Evolutionary conservation across 2,797 vertebrate genomes (phyloP).

Genomic region (Streptopelia turtur): DNA sequence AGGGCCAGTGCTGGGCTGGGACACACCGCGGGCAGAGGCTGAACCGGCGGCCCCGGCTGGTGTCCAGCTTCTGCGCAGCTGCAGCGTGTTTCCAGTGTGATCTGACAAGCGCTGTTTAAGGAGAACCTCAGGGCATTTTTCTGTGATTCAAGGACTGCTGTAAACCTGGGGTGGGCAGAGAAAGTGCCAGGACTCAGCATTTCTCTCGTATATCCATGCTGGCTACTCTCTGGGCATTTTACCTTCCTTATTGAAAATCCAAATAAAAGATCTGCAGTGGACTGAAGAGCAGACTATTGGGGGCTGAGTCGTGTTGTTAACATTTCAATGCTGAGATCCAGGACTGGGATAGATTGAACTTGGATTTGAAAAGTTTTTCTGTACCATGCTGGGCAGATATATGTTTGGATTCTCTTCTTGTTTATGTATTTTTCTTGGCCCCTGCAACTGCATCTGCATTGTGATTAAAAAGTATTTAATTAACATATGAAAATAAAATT

Average conservation of each 20-base stretch:
- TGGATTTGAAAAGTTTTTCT: slow-evolving; percentile 38
- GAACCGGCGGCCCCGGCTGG: too few relatives aligned
- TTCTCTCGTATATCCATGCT: not conserved
- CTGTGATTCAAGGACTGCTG: not conserved
- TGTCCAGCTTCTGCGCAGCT: not conserved
- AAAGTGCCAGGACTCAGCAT: not conserved
- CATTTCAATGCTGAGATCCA: not conserved
- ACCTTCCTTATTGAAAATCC: not conserved
- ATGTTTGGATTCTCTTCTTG: slow-evolving; percentile 67
- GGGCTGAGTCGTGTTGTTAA: not conserved
- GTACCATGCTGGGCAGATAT: slow-evolving; percentile 54
- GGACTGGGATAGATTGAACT: not conserved
- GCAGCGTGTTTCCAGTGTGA: not conserved
- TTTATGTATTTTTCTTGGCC: slow-evolving; percentile 76
- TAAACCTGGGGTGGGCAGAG: not conserved
- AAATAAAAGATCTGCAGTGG: not conserved
- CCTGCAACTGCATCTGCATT: not conserved
- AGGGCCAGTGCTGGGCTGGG: too few relatives aligned
- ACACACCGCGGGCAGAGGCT: too few relatives aligned
- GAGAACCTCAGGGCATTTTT: not conserved
- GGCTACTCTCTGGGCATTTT: not conserved
- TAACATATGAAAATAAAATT: slow-evolving; percentile 78
- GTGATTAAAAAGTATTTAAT: slow-evolving; percentile 71
- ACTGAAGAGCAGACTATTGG: not conserved
- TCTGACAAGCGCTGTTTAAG: not conserved